Evolutionary conservation across 2,113 vertebrate species (phyloP), one percentile per base, ranked within the genome.

Genomic region (Shinisaurus crocodilurus): DNA sequence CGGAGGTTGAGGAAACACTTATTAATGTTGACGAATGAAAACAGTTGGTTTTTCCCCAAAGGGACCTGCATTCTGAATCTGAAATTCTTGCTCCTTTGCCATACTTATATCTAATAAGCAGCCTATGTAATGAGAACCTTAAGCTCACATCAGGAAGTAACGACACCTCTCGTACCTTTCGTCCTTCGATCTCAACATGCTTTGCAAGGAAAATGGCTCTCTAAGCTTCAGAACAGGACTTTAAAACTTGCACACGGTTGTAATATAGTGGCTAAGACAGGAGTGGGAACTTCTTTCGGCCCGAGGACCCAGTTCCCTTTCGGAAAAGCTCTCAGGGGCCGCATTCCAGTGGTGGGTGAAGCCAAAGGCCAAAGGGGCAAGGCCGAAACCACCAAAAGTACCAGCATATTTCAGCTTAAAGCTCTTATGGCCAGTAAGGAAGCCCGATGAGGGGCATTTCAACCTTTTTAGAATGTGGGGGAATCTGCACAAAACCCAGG

Each of bases 81-180:
- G 69, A 32, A 60, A 86, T 6, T 57, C 85, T 72, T 54, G 9
- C 54, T 77, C 0, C 0, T 88, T 82, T 60, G 87, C 74, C 45
- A 27, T 34, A 15, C 7, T 63, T 63, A 2, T 0, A 0, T 9
- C 25, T 25, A 50, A 3, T 18, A 74, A 12, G 57, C 18, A 32
- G 76, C 50, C 16, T 5, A 5, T 13, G 81, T 77, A 23, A 67
- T 45, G 60, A 87, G 70, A 6, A 0, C 0, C 0, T 88, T 27
- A 6, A 6, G 0, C 50, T 89, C 3, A 5, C 0, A 0, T 50
- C 60, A 82, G 50, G 89, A 72, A 72, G 32, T 72, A 54, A 86
- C n/a, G 70, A 50, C 32, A n/a, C 18, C 12, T 34, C 45, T 37
- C 12, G 15, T 20, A 20, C 43, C 25, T 74, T 70, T 74, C 13